Evolutionary conservation across 2,113 vertebrate species (phyloP), one percentile per base, ranked within the genome.

Genomic region (Bolborhynchus lineola): DNA sequence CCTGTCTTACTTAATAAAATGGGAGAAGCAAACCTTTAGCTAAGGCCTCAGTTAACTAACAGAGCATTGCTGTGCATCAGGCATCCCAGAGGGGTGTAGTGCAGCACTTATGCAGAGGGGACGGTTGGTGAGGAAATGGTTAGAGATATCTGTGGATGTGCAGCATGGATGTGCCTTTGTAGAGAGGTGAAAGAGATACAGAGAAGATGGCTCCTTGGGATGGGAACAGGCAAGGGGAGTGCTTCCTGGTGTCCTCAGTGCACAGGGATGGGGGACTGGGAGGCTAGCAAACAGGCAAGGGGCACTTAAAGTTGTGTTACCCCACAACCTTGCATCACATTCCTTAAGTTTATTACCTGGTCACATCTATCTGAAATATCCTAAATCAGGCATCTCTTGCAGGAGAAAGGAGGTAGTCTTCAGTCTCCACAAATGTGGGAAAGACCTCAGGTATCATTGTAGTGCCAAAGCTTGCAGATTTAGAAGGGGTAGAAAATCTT

Each of bases 271-370:
- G 0, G 0, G 26, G 28, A 39, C 47, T 55, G 59, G 60, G 41
- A 49, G 65, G 12, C 49, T 81, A 29, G 17, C 7, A 79, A 10
- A 75, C 0, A 6, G 49, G 8, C 25, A 39, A 0, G 1, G 59
- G 29, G 5, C 20, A 35, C 46, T 29, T 55, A 2, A 50, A 62
- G 10, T 11, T 70, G 16, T 35, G 18, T 69, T 69, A 77, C 7
- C 53, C 41, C 57, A n/a, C 15, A 81, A 3, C 17, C 29, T 72
- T 37, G 13, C 19, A 26, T 17, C 52, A 5, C 1, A 0, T 64
- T 60, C 59, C 20, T n/a, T 52, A 33, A 13, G 52, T 57, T 39
- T 62, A 42, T 62, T 53, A 60, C 20, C 26, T 64, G 15, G n/a
- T 67, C 10, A 2, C 17, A 26, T 12, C 31, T 49, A 10, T 29